A percentile compares a stretch with the other conserved stretches of the same genome.
Conservation (phyloP, 1,140 invertebrate genomes). For the Bombus picipes region DNA sequence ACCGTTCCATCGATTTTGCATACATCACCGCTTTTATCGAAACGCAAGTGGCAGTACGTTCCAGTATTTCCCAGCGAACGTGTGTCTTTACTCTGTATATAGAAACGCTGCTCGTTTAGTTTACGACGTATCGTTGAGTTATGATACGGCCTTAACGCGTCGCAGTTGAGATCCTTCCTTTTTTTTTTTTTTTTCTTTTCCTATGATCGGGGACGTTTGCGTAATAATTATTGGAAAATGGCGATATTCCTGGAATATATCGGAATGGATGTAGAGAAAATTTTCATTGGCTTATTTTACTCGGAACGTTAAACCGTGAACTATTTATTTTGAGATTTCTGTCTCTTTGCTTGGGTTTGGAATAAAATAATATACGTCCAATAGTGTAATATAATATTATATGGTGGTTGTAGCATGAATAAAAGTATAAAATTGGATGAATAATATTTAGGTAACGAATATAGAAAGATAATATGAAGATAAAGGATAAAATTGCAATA, state of each 20-base stretch:
- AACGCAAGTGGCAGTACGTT: slow-evolving; percentile 14
- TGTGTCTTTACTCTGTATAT: slow-evolving; percentile 17
- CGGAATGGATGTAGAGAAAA: background rate
- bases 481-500: background rate
- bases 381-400: background rate
- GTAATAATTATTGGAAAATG: background rate
- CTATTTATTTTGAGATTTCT: background rate
- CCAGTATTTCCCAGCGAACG: background rate
- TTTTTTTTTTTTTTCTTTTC: background rate
- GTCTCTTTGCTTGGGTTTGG: background rate
- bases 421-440: background rate
- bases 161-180: background rate
- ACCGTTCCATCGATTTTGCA: slow-evolving; percentile 19
- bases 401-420: too few relatives aligned
- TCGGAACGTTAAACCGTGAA: background rate
- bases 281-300: background rate
- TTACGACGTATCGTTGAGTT: slow-evolving; percentile 26
- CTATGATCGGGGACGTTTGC: background rate
- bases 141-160: slow-evolving; percentile 12
- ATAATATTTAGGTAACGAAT: background rate
- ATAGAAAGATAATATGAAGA: background rate
- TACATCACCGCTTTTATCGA: slow-evolving; percentile 32
- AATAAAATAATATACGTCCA: background rate
- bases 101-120: background rate
- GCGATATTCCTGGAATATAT: background rate